A percentile compares a stretch with the other conserved stretches of the same genome.
phyloP scores from a whole-genome alignment of 2,113 vertebrate genomes.

The Puntigrus tetrazona region DNA sequence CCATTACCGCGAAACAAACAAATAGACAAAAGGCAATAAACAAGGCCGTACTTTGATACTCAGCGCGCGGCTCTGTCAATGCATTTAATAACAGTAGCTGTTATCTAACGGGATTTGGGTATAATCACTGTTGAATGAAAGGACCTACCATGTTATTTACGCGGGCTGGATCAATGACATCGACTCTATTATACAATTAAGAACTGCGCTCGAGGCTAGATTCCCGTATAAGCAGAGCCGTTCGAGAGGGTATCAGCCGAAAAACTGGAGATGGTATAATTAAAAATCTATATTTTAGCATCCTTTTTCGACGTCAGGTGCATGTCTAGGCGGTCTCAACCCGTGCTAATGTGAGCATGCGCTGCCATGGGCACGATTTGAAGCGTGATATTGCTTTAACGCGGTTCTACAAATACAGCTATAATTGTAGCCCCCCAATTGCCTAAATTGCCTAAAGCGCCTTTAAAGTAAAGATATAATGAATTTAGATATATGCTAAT shows the following conservation, averaged over 20 bases:
- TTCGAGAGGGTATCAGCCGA: background rate
- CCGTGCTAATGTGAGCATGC: background rate
- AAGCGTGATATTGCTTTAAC: background rate
- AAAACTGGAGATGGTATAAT: background rate
- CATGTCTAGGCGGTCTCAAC: background rate
- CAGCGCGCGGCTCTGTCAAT: background rate
- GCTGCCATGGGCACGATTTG: background rate
- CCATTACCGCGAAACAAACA: conserved; percentile 37
- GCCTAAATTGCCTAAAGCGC: background rate
- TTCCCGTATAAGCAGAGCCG: background rate
- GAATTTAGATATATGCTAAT: background rate
- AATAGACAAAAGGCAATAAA: conserved; percentile 29
- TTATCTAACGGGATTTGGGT: conserved; percentile 38
- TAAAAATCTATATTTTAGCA: background rate
- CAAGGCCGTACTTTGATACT: background rate
- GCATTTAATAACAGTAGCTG: conserved; percentile 34
- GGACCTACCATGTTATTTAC: conserved; percentile 17
- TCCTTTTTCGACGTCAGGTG: background rate
- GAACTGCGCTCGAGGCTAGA: conserved; percentile 5
- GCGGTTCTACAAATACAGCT: background rate
- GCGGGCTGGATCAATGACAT: conserved; percentile 44
- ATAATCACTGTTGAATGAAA: conserved; percentile 30
- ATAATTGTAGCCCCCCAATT: background rate
- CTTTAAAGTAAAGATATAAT: background rate
- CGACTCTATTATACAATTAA: conserved; percentile 25